A percentile compares a stretch with the other conserved stretches of the same genome.
phyloP scores from a whole-genome alignment of 2,888 invertebrate species.

The Platerodrilus igneus region DNA sequence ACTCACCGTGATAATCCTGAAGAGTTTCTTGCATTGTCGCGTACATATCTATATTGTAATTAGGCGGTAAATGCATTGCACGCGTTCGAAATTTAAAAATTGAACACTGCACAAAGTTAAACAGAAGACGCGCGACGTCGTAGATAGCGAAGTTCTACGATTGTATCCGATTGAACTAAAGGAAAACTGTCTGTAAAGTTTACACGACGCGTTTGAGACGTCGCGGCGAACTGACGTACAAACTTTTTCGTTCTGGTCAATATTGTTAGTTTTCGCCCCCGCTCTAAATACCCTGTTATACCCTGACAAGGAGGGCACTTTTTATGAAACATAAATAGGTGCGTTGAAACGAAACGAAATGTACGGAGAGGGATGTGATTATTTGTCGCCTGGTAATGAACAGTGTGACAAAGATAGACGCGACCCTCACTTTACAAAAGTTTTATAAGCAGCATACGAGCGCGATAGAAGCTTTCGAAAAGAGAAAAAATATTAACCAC shows the following conservation, averaged over 20 bases:
- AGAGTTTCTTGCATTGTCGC: slow-evolving; percentile 72
- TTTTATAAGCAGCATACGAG: slow-evolving; percentile 29
- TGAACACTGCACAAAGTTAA: slow-evolving; percentile 21
- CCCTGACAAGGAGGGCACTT: slow-evolving; percentile 48
- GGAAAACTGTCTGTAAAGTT: slow-evolving; percentile 14
- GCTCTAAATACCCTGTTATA: slow-evolving; percentile 40
- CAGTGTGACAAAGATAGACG: slow-evolving; percentile 27
- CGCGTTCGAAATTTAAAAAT: slow-evolving; percentile 31
- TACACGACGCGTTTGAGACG: slow-evolving; percentile 17
- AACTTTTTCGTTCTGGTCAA: slow-evolving; percentile 47
- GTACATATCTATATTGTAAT: slow-evolving; percentile 72
- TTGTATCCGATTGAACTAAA: slow-evolving; percentile 19
- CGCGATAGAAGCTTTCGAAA: slow-evolving; percentile 28
- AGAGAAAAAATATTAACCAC: slow-evolving; percentile 43
- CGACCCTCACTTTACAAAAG: slow-evolving; percentile 27
- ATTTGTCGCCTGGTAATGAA: slow-evolving; percentile 38
- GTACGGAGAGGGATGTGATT: slow-evolving; percentile 37
- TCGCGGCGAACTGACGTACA: slow-evolving; percentile 36
- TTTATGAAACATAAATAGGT: slow-evolving; percentile 47
- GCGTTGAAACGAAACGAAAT: slow-evolving; percentile 34
- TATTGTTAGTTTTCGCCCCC: slow-evolving; percentile 43
- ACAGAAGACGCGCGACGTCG: slow-evolving; percentile 45
- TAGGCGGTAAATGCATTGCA: slow-evolving; percentile 66
- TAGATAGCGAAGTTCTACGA: slow-evolving; percentile 47
- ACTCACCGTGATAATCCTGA: slow-evolving; percentile 86